Evolutionary conservation across 2,113 vertebrate genomes (phyloP), one percentile per base, ranked within the genome.

Genomic region (Psephotus haematonotus): DNA sequence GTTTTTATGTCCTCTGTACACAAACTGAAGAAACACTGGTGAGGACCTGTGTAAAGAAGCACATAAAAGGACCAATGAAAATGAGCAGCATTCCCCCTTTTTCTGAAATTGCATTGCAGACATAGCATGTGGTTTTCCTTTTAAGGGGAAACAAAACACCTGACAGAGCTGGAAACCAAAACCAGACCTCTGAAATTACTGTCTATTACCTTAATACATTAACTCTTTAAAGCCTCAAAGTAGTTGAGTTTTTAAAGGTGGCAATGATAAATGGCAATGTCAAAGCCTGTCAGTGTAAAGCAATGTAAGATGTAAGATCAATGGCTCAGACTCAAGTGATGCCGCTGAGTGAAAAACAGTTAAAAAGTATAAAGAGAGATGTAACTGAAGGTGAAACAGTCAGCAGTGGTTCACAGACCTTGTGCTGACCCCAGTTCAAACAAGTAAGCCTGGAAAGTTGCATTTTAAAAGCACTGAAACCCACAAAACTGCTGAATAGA

Each of bases 401-500:
- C 49, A 50, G 75, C 46, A 67, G 57, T 50, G 44, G 78, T 82
- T 90, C 44, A 24, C 1, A 71, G 90, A 75, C 76, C 55, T 88
- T 75, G 14, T 71, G 68, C 47, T 95, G 93, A 88, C 89, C 89
- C 47, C 39, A 23, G 11, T 41, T 44, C 31, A 81, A 90, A 47
- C 60, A 86, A 77, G 17, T 11, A 88, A 92, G 47, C 47, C 37
- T 10, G 24, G 41, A 76, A 93, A 87, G 65, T 78, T 84, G 41
- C 31, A n/a, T 81, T 95, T 74, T 35, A 62, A 82, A 92, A 90
- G 71, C 86, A 49, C 3, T 64, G 57, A 72, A 94, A 57, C 52
- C 93, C 95, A 72, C 88, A 92, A 70, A 92, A 82, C 52, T 93
- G 93, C 96, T 95, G 92, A 95, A 72, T 8, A 62, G 77, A 65